Evolutionary conservation across 1,140 invertebrate species (phyloP).

Genomic region (Lepidostoma basale): DNA sequence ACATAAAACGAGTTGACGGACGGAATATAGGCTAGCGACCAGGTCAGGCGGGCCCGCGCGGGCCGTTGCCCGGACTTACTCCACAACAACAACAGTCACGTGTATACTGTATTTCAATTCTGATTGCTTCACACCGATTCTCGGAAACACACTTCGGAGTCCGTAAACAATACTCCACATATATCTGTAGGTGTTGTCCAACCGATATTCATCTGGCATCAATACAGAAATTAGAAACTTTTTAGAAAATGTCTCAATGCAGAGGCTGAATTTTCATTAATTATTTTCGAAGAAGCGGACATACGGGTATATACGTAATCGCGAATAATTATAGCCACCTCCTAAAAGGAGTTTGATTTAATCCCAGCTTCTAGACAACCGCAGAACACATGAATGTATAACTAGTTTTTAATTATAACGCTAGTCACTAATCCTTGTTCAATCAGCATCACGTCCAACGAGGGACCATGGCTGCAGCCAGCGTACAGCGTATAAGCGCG

Average conservation of each 20-base stretch:
- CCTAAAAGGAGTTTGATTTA: no score
- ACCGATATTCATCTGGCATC: constrained; percentile 24
- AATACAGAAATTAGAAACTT: constrained; percentile 31
- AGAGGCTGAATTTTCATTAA: no score
- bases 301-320: no score
- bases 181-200: not conserved
- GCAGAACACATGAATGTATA: no score
- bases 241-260: not conserved
- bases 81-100: constrained; percentile 28
- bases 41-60: constrained; percentile 15
- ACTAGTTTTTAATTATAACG: no score
- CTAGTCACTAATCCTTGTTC: no score
- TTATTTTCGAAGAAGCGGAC: no score
- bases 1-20: constrained; percentile 38
- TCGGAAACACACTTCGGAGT: not conserved
- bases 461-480: no score
- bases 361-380: no score
- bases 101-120: constrained; percentile 34
- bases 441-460: no score
- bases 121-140: constrained; percentile 12
- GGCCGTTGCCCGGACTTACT: constrained; percentile 16
- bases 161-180: not conserved
- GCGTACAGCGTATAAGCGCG: no score
- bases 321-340: no score
- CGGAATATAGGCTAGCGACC: constrained; percentile 37